These are phyloP conservation scores for Meles meles DNA, from an alignment of 2,113 vertebrate genomes.

Conservation along the genomic window DNA sequence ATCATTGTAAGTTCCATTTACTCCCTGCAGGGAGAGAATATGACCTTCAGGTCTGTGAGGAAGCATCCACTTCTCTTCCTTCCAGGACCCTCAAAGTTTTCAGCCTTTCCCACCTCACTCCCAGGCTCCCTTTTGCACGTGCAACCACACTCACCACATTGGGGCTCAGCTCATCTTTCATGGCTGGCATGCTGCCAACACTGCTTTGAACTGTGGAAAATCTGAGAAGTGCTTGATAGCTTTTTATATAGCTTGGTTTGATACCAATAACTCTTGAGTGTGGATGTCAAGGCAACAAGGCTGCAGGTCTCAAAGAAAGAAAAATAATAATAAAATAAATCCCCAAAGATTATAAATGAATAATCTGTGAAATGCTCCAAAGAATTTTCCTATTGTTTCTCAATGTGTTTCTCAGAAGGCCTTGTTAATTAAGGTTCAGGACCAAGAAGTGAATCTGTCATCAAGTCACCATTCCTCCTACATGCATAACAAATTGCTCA, in stretches of 20 bases:
- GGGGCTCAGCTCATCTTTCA: constrained; percentile 39
- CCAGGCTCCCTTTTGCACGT: not conserved
- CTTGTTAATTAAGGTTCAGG: constrained; percentile 50
- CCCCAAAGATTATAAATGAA: constrained; percentile 37
- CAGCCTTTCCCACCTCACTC: not conserved
- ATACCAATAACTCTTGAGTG: constrained; percentile 63
- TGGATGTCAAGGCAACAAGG: constrained; percentile 56
- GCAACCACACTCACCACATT: constrained; percentile 8
- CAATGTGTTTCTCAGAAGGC: not conserved
- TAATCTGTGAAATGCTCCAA: constrained; percentile 31
- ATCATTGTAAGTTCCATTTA: not conserved
- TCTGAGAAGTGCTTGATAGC: constrained; percentile 50
- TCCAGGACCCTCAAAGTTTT: not conserved
- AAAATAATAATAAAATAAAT: constrained; percentile 32
- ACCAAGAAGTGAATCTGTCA: constrained; percentile 52
- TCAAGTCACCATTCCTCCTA: constrained; percentile 29
- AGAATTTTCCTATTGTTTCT: constrained; percentile 44
- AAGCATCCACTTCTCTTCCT: not conserved
- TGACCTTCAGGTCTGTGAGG: not conserved
- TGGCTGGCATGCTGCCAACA: not conserved
- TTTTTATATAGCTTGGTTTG: constrained; percentile 60
- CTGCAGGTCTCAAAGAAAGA: constrained; percentile 15
- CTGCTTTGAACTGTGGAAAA: constrained; percentile 60
- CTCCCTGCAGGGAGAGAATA: not conserved
- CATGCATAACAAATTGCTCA: constrained; percentile 47